A percentile compares a stretch with the other conserved stretches of the same genome.
These are phyloP conservation scores for Eurytoma adleriae DNA, from an alignment of 2,888 invertebrate species.

Conservation along the genomic window DNA sequence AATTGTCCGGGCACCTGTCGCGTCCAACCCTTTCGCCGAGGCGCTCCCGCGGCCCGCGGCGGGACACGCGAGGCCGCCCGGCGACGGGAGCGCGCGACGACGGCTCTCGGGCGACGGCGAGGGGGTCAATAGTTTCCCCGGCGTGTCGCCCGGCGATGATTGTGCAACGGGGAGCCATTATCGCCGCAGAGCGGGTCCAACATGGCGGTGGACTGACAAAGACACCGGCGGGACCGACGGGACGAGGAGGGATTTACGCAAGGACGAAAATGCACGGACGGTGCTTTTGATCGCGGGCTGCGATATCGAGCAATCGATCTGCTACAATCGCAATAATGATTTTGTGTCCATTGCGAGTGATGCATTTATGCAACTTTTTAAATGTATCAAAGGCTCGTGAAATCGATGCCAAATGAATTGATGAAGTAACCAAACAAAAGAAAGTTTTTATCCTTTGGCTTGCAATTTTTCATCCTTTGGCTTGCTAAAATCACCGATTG, in stretches of 20 bases:
- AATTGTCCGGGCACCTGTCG: constrained; percentile 44
- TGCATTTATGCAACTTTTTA: no score
- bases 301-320: no score
- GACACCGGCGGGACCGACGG: constrained; percentile 14
- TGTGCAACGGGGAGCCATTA: constrained; percentile 62
- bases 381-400: no score
- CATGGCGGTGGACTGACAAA: constrained; percentile 62
- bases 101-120: no score
- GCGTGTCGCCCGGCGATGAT: constrained; percentile 43
- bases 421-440: no score
- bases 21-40: constrained; percentile 7
- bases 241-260: not conserved
- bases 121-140: constrained; percentile 56
- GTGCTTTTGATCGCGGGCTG: no score
- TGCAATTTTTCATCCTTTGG: not conserved
- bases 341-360: no score
- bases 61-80: no score
- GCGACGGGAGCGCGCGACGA: no score
- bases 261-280: not conserved
- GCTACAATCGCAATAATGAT: no score
- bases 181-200: constrained; percentile 62
- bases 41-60: no score
- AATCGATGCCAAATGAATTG: no score
- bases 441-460: not conserved
- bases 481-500: constrained; percentile 1